phyloP scores from a whole-genome alignment of 2,113 vertebrate species.

The Rhinogobius similis region DNA sequence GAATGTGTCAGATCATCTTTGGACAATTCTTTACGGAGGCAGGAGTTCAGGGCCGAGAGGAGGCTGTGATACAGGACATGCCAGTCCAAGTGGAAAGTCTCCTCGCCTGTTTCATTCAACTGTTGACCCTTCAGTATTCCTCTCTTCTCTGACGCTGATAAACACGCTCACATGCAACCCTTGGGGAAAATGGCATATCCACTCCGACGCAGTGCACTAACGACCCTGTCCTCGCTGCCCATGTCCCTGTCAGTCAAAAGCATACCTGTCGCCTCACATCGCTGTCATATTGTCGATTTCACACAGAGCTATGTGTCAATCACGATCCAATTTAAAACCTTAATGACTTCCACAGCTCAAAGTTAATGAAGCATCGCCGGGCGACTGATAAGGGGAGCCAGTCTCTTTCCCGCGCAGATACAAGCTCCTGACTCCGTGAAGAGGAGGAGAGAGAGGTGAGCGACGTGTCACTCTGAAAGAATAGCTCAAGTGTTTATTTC shows the following conservation, averaged over 20 bases:
- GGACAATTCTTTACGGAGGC: constrained; percentile 7
- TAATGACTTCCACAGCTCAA: constrained; percentile 48
- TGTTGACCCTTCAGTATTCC: constrained; percentile 22
- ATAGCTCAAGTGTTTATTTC: constrained; percentile 3
- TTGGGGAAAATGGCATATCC: constrained; percentile 38
- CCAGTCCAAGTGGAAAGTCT: constrained; percentile 40
- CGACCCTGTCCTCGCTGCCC: constrained; percentile 33
- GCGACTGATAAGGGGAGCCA: constrained; percentile 30
- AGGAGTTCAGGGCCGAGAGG: background rate
- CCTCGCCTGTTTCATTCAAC: constrained; percentile 21
- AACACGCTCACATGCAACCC: constrained; percentile 17
- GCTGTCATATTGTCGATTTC: constrained; percentile 4
- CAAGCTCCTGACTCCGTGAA: background rate
- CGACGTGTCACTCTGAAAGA: background rate
- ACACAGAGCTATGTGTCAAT: constrained; percentile 35
- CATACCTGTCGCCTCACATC: constrained; percentile 9
- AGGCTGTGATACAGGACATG: constrained; percentile 26
- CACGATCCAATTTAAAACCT: constrained; percentile 57
- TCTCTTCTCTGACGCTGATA: constrained; percentile 7
- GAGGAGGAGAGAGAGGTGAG: background rate
- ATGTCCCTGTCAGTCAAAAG: constrained; percentile 50
- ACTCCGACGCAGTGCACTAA: constrained; percentile 40
- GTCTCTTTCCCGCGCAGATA: constrained; percentile 28
- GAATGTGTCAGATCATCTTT: background rate
- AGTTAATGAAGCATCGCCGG: constrained; percentile 51